Evolutionary conservation across 2,113 vertebrate genomes (phyloP), one percentile per base, ranked within the genome.

Genomic region (Atrichornis clamosus): DNA sequence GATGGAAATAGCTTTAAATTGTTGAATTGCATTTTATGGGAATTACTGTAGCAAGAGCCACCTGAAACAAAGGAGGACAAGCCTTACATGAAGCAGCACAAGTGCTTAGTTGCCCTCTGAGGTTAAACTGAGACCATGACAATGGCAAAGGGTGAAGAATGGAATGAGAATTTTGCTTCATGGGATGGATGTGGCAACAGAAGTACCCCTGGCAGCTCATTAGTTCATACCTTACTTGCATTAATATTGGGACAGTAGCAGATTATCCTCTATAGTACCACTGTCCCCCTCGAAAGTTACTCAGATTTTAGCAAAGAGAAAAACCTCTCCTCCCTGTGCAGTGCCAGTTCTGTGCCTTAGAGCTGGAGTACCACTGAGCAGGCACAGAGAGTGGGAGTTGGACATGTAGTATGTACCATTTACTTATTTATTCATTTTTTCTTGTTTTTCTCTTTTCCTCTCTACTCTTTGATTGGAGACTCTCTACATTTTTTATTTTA

Each of bases 401-500:
- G 41, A 63, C 24, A 21, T 55, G 63, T 55, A 69, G 30, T 41
- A 23, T 22, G 72, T 58, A 63, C 50, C 42, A 32, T 86, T 92
- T 84, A 39, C 59, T 87, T 83, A 69, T 27, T 96, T 93, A 82
- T 90, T 75, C 30, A 33, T 76, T 37, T 21, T 59, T 26, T 75
- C 13, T 70, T 85, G n/a, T 90, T 82, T 59, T 72, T 41, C 22
- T 85, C 23, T 52, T 79, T 19, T 87, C 14, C 33, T 83, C 37
- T 84, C 28, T 44, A 22, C 44, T 80, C 22, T 92, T 62, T 72
- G 32, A 65, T 42, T 63, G 26, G 60, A 72, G 27, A 44, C 22
- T 82, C 20, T 26, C n/a, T 83, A 33, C 28, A 42, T 77, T 52
- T 95, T 94, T 76, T 37, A 77, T 92, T 87, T 60, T 89, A 35